Evolutionary conservation across 2,888 invertebrate genomes (phyloP).

Genomic region (Cryptus viduatorius): DNA sequence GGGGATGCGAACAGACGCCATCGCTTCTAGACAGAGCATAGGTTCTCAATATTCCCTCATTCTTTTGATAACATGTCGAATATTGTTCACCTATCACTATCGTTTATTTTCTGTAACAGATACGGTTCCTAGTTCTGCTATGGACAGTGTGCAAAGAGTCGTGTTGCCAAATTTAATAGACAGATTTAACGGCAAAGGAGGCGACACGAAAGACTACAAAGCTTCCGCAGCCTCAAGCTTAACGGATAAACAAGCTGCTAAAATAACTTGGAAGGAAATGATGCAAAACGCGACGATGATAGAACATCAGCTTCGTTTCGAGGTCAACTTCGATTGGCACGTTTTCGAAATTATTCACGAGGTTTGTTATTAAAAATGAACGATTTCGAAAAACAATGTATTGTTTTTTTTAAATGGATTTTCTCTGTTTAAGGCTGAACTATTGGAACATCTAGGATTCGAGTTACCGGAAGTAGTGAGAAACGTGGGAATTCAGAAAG

Average conservation of each 20-base stretch:
- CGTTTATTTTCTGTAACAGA: slow-evolving; percentile 28
- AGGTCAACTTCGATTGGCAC: slow-evolving; percentile 88
- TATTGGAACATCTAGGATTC: slow-evolving; percentile 90
- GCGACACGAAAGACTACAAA: slow-evolving; percentile 60
- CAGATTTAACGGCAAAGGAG: slow-evolving; percentile 48
- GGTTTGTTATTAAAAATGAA: slow-evolving; percentile 66
- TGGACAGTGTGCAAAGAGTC: slow-evolving; percentile 45
- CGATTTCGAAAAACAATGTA: not conserved
- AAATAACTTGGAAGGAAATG: slow-evolving; percentile 90
- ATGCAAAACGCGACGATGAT: slow-evolving; percentile 89
- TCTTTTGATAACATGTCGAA: not conserved
- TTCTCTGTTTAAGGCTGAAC: slow-evolving; percentile 85
- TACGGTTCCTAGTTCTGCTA: not conserved
- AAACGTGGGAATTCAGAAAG: slow-evolving; percentile 88
- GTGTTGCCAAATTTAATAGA: slow-evolving; percentile 47
- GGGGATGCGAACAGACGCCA: slow-evolving; percentile 27
- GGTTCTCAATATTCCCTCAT: slow-evolving; percentile 23
- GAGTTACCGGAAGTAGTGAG: slow-evolving; percentile 86
- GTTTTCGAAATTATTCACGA: slow-evolving; percentile 90
- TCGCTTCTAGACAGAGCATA: slow-evolving; percentile 64
- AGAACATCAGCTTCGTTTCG: slow-evolving; percentile 89
- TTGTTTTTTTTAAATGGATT: slow-evolving; percentile 13
- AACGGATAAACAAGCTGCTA: slow-evolving; percentile 58
- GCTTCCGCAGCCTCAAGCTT: slow-evolving; percentile 57
- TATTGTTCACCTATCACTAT: not conserved